A percentile compares a stretch with the other conserved stretches of the same genome.
Conservation (phyloP, 2,888 invertebrate species). For the Caradrina kadenii region DNA sequence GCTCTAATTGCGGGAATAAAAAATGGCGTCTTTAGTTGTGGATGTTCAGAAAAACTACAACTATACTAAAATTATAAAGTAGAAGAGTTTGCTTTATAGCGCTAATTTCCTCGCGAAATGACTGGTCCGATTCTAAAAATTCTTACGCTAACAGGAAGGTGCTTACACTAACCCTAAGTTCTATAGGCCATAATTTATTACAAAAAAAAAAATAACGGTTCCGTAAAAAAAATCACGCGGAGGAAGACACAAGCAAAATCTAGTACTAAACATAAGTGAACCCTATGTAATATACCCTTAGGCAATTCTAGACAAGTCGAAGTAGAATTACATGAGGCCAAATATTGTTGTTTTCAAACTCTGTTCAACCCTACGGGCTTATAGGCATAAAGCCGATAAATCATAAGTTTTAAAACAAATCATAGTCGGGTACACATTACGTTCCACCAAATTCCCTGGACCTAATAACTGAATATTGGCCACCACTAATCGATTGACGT, state of each 20-base stretch:
- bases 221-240: too few relatives aligned
- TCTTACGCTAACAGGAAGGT: too few relatives aligned
- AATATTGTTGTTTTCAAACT: slow-evolving; percentile 28
- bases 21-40: not conserved
- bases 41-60: not conserved
- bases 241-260: not conserved
- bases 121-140: too few relatives aligned
- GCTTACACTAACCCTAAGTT: too few relatives aligned
- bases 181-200: too few relatives aligned
- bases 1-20: slow-evolving; percentile 21
- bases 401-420: slow-evolving; percentile 19
- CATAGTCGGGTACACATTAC: not conserved
- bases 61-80: too few relatives aligned
- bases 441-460: not conserved
- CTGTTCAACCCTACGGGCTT: slow-evolving; percentile 8
- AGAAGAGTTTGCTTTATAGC: too few relatives aligned
- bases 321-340: not conserved
- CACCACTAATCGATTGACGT: too few relatives aligned
- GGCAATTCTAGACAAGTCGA: slow-evolving; percentile 4
- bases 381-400: slow-evolving; percentile 9
- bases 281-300: not conserved
- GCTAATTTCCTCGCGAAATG: too few relatives aligned
- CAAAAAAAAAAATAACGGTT: too few relatives aligned
- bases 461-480: slow-evolving; percentile 1
- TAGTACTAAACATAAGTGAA: not conserved